A percentile compares a stretch with the other conserved stretches of the same genome.
Evolutionary conservation across 2,888 invertebrate species (phyloP).

Genomic region (Trissoscelio sp.): DNA sequence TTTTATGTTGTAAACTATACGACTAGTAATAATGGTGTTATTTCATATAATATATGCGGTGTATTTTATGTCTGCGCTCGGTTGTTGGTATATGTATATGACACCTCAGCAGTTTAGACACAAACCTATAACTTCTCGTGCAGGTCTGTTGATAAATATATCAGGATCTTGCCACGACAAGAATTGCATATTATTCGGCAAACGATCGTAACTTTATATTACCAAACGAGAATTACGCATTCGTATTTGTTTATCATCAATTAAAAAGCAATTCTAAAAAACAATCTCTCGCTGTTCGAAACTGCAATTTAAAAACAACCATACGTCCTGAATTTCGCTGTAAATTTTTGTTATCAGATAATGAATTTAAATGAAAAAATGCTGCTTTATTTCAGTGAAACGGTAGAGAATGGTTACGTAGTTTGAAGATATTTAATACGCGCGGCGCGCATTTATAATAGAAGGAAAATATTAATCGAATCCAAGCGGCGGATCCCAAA

Average conservation of each 20-base stretch:
- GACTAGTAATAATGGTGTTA: conserved; percentile 36
- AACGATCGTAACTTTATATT: conserved; percentile 17
- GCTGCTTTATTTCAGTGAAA: neutral
- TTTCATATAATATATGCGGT: conserved; percentile 29
- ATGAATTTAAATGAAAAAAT: no score
- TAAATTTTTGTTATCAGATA: no score
- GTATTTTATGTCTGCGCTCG: conserved; percentile 19
- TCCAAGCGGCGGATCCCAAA: neutral
- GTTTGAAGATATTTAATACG: neutral
- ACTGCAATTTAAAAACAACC: no score
- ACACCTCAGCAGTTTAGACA: conserved; percentile 51
- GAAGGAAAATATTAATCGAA: conserved; percentile 1
- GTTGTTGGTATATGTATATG: conserved; percentile 32
- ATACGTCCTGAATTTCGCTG: no score
- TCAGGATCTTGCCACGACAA: conserved; percentile 40
- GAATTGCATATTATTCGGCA: conserved; percentile 34
- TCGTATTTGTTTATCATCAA: conserved; percentile 6
- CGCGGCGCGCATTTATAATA: neutral
- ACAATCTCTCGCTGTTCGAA: no score
- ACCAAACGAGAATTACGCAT: conserved; percentile 11
- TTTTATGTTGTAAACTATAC: conserved; percentile 29
- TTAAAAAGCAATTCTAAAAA: no score
- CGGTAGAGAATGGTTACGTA: neutral
- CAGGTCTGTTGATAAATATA: conserved; percentile 53
- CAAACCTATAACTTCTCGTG: conserved; percentile 57